Evolutionary conservation across 2,113 vertebrate species (phyloP).

Genomic region (Boleophthalmus pectinirostris): DNA sequence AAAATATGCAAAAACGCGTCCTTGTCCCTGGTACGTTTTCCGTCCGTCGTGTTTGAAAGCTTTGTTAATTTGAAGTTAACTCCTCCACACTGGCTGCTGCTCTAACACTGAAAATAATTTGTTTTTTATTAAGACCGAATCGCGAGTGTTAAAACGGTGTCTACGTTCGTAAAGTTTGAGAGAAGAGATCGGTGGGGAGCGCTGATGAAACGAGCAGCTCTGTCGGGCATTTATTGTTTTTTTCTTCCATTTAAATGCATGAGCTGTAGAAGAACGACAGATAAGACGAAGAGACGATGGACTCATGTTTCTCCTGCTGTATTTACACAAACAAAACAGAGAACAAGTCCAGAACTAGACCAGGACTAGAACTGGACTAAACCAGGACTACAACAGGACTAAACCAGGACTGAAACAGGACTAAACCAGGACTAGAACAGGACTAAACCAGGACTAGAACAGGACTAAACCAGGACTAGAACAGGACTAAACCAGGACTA

Average conservation of each 20-base stretch:
- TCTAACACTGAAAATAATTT: neutral
- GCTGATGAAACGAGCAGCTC: neutral
- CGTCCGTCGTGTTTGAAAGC: neutral
- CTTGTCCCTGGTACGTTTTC: neutral
- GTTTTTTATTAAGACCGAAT: neutral
- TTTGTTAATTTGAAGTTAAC: neutral
- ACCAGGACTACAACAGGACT: too few species aligned
- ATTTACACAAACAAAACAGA: too few species aligned
- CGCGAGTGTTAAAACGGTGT: neutral
- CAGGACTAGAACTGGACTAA: too few species aligned
- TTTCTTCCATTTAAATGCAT: neutral
- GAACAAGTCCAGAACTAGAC: too few species aligned
- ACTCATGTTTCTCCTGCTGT: too few species aligned
- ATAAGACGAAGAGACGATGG: too few species aligned
- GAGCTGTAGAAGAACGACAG: neutral
- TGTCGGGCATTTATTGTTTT: neutral
- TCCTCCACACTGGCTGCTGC: neutral
- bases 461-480: too few species aligned
- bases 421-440: too few species aligned
- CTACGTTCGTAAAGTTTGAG: neutral
- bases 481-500: too few species aligned
- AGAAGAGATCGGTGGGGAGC: neutral
- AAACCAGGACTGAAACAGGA: too few species aligned
- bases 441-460: too few species aligned
- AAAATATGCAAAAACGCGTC: neutral